phyloP scores from a whole-genome alignment of 2,113 vertebrate species.

The Leucosticte australis region DNA sequence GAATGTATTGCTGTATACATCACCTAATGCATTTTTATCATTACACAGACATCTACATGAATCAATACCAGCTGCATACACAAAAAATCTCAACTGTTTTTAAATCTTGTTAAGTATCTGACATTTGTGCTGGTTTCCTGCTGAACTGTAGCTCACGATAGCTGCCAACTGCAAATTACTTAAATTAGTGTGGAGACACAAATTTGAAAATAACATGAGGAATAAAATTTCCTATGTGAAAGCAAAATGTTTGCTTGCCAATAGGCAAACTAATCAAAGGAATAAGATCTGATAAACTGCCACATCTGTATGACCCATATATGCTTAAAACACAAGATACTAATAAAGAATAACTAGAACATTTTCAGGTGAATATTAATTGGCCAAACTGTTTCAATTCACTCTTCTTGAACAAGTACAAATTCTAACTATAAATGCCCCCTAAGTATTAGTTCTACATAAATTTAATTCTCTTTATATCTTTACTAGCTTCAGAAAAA shows the following conservation, averaged over 20 bases:
- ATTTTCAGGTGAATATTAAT: not conserved
- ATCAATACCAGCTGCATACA: not conserved
- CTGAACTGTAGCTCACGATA: not conserved
- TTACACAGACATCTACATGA: not conserved
- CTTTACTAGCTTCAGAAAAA: not conserved
- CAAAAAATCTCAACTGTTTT: not conserved
- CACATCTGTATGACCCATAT: not conserved
- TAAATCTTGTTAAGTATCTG: not conserved
- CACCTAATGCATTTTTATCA: not conserved
- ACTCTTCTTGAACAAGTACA: not conserved
- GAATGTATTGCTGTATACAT: not conserved
- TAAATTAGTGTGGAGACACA: not conserved
- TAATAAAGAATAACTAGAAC: not conserved
- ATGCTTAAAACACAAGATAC: fast-evolving
- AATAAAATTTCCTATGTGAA: not conserved
- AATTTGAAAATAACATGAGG: not conserved
- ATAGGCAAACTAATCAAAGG: not conserved
- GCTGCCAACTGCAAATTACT: not conserved
- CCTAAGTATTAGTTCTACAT: not conserved
- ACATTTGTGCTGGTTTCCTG: not conserved
- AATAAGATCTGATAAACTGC: not conserved
- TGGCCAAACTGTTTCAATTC: not conserved
- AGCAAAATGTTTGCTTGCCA: not conserved
- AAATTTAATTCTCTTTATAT: not conserved
- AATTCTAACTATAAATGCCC: not conserved